These are phyloP conservation scores for Lanius collurio DNA, from an alignment of 2,113 vertebrate species.

Conservation along the genomic window DNA sequence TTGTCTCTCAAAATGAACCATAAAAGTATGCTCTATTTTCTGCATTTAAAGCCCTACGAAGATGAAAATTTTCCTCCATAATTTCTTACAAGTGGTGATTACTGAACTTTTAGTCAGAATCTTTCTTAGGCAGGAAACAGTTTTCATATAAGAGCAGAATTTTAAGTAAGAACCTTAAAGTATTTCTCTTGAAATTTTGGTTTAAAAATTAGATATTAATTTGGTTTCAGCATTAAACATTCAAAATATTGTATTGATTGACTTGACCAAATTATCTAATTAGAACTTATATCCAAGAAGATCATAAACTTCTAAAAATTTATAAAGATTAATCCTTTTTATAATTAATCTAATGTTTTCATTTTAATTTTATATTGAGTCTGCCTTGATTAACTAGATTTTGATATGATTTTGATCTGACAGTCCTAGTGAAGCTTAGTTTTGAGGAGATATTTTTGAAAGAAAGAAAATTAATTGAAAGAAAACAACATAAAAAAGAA, in stretches of 20 bases:
- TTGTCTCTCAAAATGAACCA: background rate
- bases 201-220: background rate
- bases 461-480: background rate
- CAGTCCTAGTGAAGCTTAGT: background rate
- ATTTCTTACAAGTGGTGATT: background rate
- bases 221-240: background rate
- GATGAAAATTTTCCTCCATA: background rate
- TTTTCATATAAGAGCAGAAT: background rate
- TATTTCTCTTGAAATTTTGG: background rate
- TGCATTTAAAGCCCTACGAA: background rate
- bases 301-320: background rate
- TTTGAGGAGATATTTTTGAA: background rate
- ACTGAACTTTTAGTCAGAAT: background rate
- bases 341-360: background rate
- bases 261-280: slow-evolving; percentile 5
- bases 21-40: background rate
- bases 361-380: slow-evolving; percentile 19
- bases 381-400: background rate
- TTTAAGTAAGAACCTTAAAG: background rate
- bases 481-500: background rate
- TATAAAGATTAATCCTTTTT: background rate
- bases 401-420: background rate
- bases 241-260: background rate
- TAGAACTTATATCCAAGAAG: background rate
- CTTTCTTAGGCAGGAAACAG: background rate